These are phyloP conservation scores for Anableps anableps DNA, from an alignment of 2,797 vertebrate species.

Conservation along the genomic window DNA sequence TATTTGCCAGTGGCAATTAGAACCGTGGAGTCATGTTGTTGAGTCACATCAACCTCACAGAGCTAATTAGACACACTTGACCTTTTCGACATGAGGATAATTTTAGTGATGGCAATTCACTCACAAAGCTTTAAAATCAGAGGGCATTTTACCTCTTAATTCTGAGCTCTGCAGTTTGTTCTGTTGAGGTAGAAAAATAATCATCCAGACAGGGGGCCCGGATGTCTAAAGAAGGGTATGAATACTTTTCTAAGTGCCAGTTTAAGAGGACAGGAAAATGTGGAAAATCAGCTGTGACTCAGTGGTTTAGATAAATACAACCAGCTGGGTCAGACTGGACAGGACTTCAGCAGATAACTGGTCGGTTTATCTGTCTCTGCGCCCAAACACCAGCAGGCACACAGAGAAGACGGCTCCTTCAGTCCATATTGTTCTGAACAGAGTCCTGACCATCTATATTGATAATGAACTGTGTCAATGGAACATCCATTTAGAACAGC, in stretches of 20 bases:
- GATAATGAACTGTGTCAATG: too few relatives aligned
- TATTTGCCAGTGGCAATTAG: slow-evolving; percentile 70
- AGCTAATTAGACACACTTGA: slow-evolving; percentile 75
- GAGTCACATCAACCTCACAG: slow-evolving; percentile 58
- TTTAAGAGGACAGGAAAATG: not conserved
- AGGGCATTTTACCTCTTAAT: not conserved
- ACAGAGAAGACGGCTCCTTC: too few relatives aligned
- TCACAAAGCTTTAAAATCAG: slow-evolving; percentile 2
- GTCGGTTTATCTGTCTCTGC: too few relatives aligned
- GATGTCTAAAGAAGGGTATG: not conserved
- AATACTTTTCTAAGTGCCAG: not conserved
- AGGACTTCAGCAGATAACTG: not conserved
- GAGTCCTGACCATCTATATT: too few relatives aligned
- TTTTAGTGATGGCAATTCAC: slow-evolving; percentile 45
- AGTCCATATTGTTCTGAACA: too few relatives aligned
- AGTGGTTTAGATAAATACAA: not conserved
- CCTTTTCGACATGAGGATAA: slow-evolving; percentile 64
- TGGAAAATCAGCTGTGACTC: too few relatives aligned
- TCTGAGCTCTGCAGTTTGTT: not conserved
- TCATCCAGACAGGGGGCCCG: not conserved
- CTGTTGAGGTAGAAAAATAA: not conserved
- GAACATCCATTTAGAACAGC: too few relatives aligned
- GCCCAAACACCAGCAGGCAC: too few relatives aligned
- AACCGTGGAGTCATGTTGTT: slow-evolving; percentile 43
- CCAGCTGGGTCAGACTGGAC: too few relatives aligned